A percentile compares a stretch with the other conserved stretches of the same genome.
Conservation (phyloP, 2,888 invertebrate species). For the Leptarthrus brevirostris region DNA sequence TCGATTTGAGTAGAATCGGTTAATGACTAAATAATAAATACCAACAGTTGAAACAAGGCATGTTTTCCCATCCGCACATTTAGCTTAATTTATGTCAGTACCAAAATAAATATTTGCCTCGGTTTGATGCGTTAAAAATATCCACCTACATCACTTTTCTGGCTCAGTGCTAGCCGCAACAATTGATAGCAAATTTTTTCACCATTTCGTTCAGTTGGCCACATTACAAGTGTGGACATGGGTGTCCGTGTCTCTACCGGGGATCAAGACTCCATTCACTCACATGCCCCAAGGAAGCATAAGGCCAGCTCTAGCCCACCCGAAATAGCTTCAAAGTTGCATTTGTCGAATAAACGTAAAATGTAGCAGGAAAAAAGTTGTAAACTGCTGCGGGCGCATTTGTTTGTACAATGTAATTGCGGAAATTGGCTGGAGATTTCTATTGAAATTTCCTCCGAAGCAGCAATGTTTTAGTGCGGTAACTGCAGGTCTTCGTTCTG, state of each 20-base stretch:
- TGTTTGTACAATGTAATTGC: constrained; percentile 40
- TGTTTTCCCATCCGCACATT: no score
- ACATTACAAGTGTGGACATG: neutral
- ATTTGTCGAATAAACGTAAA: neutral
- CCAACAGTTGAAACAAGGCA: no score
- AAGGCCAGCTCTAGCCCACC: constrained; percentile 11
- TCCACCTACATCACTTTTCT: neutral
- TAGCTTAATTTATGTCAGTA: neutral
- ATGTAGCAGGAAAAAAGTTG: constrained; percentile 2
- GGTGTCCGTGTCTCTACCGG: neutral
- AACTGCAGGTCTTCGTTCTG: neutral
- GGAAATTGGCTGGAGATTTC: constrained; percentile 44
- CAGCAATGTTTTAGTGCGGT: neutral
- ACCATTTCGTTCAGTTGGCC: neutral
- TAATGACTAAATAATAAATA: no score
- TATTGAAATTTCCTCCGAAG: constrained; percentile 11
- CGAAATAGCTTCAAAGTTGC: constrained; percentile 41
- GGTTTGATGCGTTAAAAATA: constrained; percentile 11
- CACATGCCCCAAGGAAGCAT: constrained; percentile 13
- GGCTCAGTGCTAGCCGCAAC: constrained; percentile 9
- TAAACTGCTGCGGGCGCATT: constrained; percentile 39
- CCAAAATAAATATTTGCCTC: constrained; percentile 1
- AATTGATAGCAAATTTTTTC: constrained; percentile 35
- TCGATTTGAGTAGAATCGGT: no score
- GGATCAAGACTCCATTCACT: constrained; percentile 22